These are phyloP conservation scores for Drosophila pallidifrons DNA, from an alignment of 1,140 invertebrate genomes.

Conservation along the genomic window DNA sequence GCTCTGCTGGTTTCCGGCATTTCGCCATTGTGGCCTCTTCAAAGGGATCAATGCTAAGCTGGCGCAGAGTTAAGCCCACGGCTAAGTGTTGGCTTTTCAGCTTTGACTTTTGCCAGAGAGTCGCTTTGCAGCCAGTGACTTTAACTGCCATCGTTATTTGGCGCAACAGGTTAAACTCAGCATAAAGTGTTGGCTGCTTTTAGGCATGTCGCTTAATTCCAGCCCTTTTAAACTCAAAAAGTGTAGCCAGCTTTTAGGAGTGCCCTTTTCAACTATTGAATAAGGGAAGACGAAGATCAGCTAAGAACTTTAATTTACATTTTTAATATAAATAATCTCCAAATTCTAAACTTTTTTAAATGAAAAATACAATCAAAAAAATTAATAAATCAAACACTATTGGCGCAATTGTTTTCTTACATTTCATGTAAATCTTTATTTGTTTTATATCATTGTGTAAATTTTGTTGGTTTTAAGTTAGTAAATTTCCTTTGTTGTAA, in stretches of 20 bases:
- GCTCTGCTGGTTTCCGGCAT: slow-evolving; percentile 23
- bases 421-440: slow-evolving; percentile 82
- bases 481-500: slow-evolving; percentile 52
- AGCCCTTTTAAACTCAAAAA: neutral
- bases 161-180: slow-evolving; percentile 23
- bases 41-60: slow-evolving; percentile 27
- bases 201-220: slow-evolving; percentile 9
- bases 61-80: slow-evolving; percentile 36
- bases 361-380: neutral
- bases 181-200: slow-evolving; percentile 49
- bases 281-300: too few relatives aligned
- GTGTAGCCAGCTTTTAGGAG: neutral
- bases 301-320: too few relatives aligned
- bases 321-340: neutral
- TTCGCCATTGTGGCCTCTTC: slow-evolving; percentile 34
- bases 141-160: slow-evolving; percentile 5
- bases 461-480: slow-evolving; percentile 65
- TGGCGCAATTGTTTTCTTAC: slow-evolving; percentile 40
- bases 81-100: slow-evolving; percentile 62
- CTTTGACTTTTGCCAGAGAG: slow-evolving; percentile 37
- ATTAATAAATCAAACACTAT: neutral
- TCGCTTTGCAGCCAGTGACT: neutral
- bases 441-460: slow-evolving; percentile 68
- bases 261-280: too few relatives aligned
- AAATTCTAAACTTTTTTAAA: neutral